These are phyloP conservation scores for Anoncus sp. DNA, from an alignment of 2,888 invertebrate genomes.

Conservation along the genomic window DNA sequence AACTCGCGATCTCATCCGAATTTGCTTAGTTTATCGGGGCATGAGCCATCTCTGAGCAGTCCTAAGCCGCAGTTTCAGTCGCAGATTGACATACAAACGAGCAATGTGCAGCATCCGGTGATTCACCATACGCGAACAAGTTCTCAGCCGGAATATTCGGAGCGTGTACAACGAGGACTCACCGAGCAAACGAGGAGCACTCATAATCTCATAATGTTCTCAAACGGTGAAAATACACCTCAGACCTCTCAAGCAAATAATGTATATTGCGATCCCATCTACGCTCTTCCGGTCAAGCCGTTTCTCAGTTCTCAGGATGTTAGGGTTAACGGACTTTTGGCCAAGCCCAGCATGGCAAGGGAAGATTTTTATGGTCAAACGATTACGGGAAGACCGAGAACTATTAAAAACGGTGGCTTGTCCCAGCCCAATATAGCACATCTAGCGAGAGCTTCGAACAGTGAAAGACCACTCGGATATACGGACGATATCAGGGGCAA, in stretches of 20 bases:
- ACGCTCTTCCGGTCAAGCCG: constrained; percentile 80
- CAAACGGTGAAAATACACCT: constrained; percentile 48
- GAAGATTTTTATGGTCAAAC: constrained; percentile 64
- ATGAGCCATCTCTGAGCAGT: constrained; percentile 61
- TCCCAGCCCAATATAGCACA: constrained; percentile 73
- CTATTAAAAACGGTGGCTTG: constrained; percentile 67
- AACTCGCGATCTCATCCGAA: constrained; percentile 81
- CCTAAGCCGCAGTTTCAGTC: constrained; percentile 75
- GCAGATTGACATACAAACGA: constrained; percentile 73
- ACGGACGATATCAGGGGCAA: constrained; percentile 37
- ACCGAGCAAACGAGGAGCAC: constrained; percentile 72
- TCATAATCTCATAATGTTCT: constrained; percentile 70
- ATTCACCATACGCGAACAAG: constrained; percentile 75
- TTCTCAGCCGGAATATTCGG: constrained; percentile 77
- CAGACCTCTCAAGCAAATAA: constrained; percentile 68
- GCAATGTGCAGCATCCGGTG: constrained; percentile 46
- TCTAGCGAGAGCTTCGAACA: constrained; percentile 53
- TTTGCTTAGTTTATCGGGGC: constrained; percentile 73
- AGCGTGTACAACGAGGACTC: constrained; percentile 45
- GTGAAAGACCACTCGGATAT: constrained; percentile 22
- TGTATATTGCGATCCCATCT: constrained; percentile 79
- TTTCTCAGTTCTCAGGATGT: constrained; percentile 81
- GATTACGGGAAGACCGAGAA: constrained; percentile 63
- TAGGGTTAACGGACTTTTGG: constrained; percentile 74
- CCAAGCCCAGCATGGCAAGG: constrained; percentile 65